These are phyloP conservation scores for Podiceps cristatus DNA, from an alignment of 2,113 vertebrate genomes.

Conservation along the genomic window DNA sequence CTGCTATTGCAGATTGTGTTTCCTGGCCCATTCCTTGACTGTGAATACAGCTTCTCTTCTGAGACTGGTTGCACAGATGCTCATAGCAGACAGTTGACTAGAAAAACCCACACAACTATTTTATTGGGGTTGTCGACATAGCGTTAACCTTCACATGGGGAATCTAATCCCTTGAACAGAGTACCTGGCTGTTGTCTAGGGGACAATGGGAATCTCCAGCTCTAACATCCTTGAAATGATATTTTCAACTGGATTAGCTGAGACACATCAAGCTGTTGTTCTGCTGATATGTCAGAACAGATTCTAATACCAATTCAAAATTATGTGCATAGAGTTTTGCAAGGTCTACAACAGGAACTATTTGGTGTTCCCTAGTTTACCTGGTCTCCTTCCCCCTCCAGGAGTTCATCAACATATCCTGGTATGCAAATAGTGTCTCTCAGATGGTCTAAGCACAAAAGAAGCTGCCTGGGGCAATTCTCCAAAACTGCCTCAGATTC, in stretches of 20 bases:
- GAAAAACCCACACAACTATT: neutral
- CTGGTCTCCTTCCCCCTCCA: neutral
- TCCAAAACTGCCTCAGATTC: neutral
- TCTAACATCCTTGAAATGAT: no score
- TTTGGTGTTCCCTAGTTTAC: neutral
- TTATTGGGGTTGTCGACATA: fast-evolving
- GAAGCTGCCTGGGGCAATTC: neutral
- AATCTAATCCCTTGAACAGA: neutral
- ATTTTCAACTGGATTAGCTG: neutral
- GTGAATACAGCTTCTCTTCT: neutral
- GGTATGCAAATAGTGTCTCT: neutral
- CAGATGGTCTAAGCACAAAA: neutral
- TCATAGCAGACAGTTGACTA: neutral
- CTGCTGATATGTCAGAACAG: neutral
- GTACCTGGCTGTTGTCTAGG: neutral
- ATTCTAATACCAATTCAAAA: neutral
- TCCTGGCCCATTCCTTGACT: neutral
- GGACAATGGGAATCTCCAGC: neutral
- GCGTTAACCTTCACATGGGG: neutral
- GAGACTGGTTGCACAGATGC: neutral
- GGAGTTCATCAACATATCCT: neutral
- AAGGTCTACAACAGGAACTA: neutral
- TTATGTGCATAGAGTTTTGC: neutral
- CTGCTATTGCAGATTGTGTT: neutral
- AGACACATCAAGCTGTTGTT: neutral